Base-by-base conservation (phyloP, 1,140 invertebrate genomes). In the Lepidostoma basale region DNA sequence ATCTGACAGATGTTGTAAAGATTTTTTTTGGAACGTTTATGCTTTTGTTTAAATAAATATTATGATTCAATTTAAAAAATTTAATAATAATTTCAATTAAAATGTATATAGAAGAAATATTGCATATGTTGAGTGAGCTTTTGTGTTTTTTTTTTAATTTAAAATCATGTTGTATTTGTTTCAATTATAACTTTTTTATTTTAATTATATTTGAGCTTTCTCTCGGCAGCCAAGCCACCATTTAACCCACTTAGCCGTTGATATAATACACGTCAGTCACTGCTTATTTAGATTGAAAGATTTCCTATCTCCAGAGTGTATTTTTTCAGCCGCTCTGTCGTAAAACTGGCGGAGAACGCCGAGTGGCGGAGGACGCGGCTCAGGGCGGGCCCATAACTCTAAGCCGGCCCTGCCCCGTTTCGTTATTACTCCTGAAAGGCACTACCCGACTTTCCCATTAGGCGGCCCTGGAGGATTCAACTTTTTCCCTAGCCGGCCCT, bases 271-370 rank as follows among this genome's bases (percentile, higher is more conserved):
- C 63, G 47, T 26, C 58, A 56, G 42, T 42, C 65, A 28, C 58
- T 39, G 59, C 26, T 72, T 68, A 65, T 68, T 72, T 72, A 68
- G 70, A 72, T 72, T 68, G 66, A 68, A 42, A 63, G 65, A 67
- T 64, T 56, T 40, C 67, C 65, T 42, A 39, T 72, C 66, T 52
- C 25, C 40, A 65, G 70, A 65, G 65, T 67, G 62, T 64, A 68
- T 72, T 68, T 72, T 59, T 68, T 62, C 42, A 45, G 42, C 67
- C 40, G 56, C 36, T 18, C 20, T 36, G 42, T 72, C 70, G 70
- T 72, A 72, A 72, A 69, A 68, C 14, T 23, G 12, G 14, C 26
- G 22, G 23, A 45, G 44, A 63, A 36, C 26, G 28, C 47, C 28
- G 36, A 40, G 25, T 47, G 64, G 44, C n/a, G n/a, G 62, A 62